Base-by-base conservation (phyloP, 64 coral and sea anemone genomes). In the Pocillopora verrucosa region DNA sequence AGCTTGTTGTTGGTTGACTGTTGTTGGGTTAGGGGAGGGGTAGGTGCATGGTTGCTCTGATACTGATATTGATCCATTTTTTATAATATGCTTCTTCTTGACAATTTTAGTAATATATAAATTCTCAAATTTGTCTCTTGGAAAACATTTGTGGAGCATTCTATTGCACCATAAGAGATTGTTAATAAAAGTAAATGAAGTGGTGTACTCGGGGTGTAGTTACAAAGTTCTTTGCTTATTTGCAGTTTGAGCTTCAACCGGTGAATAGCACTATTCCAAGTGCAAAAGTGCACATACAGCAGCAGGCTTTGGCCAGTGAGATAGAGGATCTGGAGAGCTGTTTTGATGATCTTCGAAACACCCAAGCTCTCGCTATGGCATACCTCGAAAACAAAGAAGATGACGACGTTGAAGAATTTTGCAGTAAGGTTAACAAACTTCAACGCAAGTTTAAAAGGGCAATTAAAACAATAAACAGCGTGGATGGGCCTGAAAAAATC, bases 281-380 rank as follows among this genome's bases (percentile, higher is more conserved):
- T 10, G 77, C 37, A 19, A 60, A 12, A 79, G 37, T 20, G 60
- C 34, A 59, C 56, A 1, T 59, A 45, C 77, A 56, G 13, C 22
- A 60, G 3, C 16, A 6, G 4, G 77, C 4, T 10, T 60, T 60
- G 77, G 9, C 16, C 1, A 58, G 60, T 25, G 24, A 16, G 1
- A 19, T 79, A 30, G 77, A 79, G 77, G 77, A 79, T 10, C 24
- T 79, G 16, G 77, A 79, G 59, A 60, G 26, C 77, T 56, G 77
- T 24, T 59, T 79, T 79, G 77, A 79, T 45, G 77, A 79, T 1
- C 51, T 79, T 60, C 77, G 77, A 19, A 79, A 56, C 20, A 22
- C 77, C 59, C 20, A 26, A 15, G 24, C 56, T 17, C 26, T 60
- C 45, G 77, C 56, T 56, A 60, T 60, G 57, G 60, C 12, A 24